Evolutionary conservation across 2,888 invertebrate genomes (phyloP), one percentile per base, ranked within the genome.

Genomic region (Polymixis lichenea): DNA sequence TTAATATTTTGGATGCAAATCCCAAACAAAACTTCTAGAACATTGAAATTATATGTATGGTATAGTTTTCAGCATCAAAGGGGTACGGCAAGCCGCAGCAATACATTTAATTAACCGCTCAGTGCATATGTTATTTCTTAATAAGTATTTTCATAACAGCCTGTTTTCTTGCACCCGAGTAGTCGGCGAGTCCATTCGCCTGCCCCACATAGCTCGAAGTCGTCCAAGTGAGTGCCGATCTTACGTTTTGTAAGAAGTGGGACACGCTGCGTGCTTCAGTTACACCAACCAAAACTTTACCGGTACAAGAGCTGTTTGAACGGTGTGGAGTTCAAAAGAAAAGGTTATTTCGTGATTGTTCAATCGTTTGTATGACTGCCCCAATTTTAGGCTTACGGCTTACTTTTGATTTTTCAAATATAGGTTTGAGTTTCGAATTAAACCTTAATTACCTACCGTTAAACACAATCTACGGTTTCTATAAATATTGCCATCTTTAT

Each of bases 151-250:
- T 86, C 75, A 87, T 85, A 87, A 80, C 82, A 77, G 79, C 68
- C 78, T 82, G 76, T 79, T 78, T 62, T 79, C 83, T 79, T 84
- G 85, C 56, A 78, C 86, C 76, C 60, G 76, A 82, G 79, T 78
- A 81, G 79, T 82, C 83, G 78, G 78, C 79, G 80, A 86, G 86
- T 87, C 84, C 88, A 83, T 86, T 88, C 87, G 89, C 86, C 83
- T 90, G 91, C 85, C 89, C 92, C 85, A 91, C 87, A 91, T 91
- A 91, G 75, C 86, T 88, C 71, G 84, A 89, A 90, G 86, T 90
- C 88, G 88, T 87, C 88, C 88, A 82, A 91, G 88, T 87, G 86
- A 87, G 86, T 82, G 90, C 86, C 88, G 88, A 89, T 89, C 90
- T 90, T 83, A 79, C 78, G 82, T 89, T 80, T 87, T 83, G 86